Evolutionary conservation across 2,888 invertebrate species (phyloP), one percentile per base, ranked within the genome.

Genomic region (Apoda limacodes): DNA sequence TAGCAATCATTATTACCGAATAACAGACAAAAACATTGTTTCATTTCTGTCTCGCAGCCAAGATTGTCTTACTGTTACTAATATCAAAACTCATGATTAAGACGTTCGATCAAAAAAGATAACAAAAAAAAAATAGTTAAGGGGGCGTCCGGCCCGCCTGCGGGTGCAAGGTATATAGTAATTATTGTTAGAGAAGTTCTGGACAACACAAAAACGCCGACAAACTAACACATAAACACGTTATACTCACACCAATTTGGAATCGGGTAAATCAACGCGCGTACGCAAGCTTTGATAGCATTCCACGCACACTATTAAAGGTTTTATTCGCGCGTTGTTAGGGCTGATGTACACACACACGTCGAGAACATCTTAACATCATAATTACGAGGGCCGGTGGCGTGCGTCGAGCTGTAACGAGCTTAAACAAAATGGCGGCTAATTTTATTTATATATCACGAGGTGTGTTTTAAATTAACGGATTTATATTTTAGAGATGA

Each of bases 331-430:
- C 55, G 52, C 61, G n/a, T n/a, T 46, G 47, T 56, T 53, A 55
- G 50, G 51, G 48, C 37, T 42, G 48, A 42, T 45, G 49, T 57
- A 57, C 55, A 60, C 64, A 63, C 45, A 45, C 40, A 41, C 31
- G 33, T 35, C 37, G 35, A 28, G 42, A 32, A 33, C 28, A 37
- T 43, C 45, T 45, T 56, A 60, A 66, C 75, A 68, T 71, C 66
- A 70, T 78, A 78, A 80, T 80, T 76, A 80, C 63, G 61, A 63
- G 63, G 63, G 64, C 68, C 74, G 67, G 60, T 70, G 74, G 76
- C 78, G 74, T 70, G 76, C 72, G 75, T 67, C 69, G 69, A 65
- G 65, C 63, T 74, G 75, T 76, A 74, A 80, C 76, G 68, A 71
- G 75, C 69, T 62, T 68, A 65, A 71, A 75, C 74, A 78, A 80